Conservation (phyloP, 2,113 vertebrate genomes). For the Vanacampus margaritifer region DNA sequence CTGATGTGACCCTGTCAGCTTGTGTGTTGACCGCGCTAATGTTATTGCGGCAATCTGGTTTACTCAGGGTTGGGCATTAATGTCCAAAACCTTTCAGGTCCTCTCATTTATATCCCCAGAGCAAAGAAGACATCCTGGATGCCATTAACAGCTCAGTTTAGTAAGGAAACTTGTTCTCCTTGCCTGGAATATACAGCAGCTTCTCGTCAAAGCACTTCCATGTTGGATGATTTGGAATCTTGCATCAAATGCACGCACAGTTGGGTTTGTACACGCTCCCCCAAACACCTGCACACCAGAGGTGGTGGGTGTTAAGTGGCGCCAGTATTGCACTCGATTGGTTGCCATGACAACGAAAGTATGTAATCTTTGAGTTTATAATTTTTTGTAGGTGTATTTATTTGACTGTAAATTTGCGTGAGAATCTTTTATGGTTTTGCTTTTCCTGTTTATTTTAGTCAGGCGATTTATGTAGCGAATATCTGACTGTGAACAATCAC, state of each 20-base stretch:
- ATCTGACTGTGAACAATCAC: too few species aligned
- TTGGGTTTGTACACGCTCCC: background rate
- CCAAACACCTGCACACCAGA: background rate
- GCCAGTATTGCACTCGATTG: too few species aligned
- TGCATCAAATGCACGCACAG: background rate
- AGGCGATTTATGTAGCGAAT: too few species aligned
- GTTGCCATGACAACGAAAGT: too few species aligned
- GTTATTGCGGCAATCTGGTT: conserved; percentile 19
- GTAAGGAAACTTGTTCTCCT: conserved; percentile 8
- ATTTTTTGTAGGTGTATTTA: too few species aligned
- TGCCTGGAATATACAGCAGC: background rate
- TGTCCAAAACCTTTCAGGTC: conserved; percentile 37
- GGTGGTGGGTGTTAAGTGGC: too few species aligned
- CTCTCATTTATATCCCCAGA: conserved; percentile 33
- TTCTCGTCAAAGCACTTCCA: background rate
- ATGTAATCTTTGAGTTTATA: too few species aligned
- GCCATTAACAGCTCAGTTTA: conserved; percentile 15
- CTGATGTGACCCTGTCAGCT: background rate
- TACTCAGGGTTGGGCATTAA: conserved; percentile 41
- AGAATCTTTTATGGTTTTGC: too few species aligned
- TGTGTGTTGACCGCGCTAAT: conserved; percentile 29
- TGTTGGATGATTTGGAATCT: background rate
- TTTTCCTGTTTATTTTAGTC: too few species aligned
- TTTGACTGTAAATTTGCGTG: too few species aligned
- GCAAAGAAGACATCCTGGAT: conserved; percentile 18